Percentiles rank a stretch among this genome's conserved stretches.
Evolutionary conservation across 1,140 invertebrate species (phyloP).

Genomic region (Diabrotica undecimpunctata): DNA sequence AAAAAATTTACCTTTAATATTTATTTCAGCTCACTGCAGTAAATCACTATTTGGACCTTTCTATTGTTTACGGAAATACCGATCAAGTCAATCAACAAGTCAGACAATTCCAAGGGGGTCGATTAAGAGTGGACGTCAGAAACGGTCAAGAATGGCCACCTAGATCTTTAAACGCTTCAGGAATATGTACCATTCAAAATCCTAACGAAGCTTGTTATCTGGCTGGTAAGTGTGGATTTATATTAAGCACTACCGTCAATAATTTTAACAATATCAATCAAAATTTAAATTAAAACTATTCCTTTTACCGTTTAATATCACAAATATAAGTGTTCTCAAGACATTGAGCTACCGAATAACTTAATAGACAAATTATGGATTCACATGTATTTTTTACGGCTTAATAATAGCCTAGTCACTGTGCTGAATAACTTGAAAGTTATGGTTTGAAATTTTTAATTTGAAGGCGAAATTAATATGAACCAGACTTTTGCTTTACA

Average conservation of each 20-base stretch:
- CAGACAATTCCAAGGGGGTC: conserved; percentile 62
- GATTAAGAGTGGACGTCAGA: conserved; percentile 59
- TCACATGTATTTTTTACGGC: no score
- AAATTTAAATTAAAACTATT: neutral
- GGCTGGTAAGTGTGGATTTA: conserved; percentile 52
- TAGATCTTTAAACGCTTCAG: conserved; percentile 60
- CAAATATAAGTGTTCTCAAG: neutral
- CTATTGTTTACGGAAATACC: conserved; percentile 78
- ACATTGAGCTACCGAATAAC: neutral
- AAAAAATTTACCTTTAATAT: no score
- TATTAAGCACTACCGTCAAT: neutral
- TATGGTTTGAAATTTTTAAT: no score
- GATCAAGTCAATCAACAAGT: conserved; percentile 60
- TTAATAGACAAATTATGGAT: no score
- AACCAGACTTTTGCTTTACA: neutral
- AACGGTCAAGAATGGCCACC: conserved; percentile 67
- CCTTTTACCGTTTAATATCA: neutral
- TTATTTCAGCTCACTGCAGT: conserved; percentile 67
- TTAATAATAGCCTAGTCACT: no score
- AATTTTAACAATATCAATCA: neutral
- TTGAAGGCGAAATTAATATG: no score
- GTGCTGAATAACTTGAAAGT: no score
- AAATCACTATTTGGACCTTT: conserved; percentile 80
- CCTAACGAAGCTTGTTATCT: conserved; percentile 65
- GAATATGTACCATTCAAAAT: conserved; percentile 56